phyloP scores from a whole-genome alignment of 2,113 vertebrate genomes.

The Hirundichthys speculiger region DNA sequence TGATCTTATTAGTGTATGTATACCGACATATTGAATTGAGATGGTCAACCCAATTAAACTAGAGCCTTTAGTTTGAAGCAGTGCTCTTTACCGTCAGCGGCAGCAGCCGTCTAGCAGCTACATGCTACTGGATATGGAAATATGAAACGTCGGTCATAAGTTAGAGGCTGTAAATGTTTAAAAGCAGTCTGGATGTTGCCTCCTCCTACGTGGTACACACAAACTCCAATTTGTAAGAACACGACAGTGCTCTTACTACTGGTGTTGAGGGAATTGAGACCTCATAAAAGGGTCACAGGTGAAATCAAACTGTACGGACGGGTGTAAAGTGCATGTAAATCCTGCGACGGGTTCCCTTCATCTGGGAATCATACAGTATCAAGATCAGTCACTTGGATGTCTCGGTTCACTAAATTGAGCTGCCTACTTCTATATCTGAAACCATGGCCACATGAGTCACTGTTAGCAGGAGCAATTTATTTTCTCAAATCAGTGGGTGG shows the following conservation, averaged over 20 bases:
- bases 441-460: conserved; percentile 33
- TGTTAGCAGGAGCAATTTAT: conserved; percentile 34
- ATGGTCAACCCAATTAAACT: too few relatives aligned
- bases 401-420: conserved; percentile 26
- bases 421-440: conserved; percentile 38
- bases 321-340: conserved; percentile 4
- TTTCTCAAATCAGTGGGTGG: conserved; percentile 48
- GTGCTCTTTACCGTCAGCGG: too few relatives aligned
- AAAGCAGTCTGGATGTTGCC: too few relatives aligned
- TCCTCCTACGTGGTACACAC: too few relatives aligned
- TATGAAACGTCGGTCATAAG: too few relatives aligned
- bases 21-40: too few relatives aligned
- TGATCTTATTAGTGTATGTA: too few relatives aligned
- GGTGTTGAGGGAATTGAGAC: neutral
- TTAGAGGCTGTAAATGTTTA: too few relatives aligned
- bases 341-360: neutral
- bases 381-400: conserved; percentile 4
- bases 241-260: neutral
- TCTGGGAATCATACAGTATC: conserved; percentile 15
- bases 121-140: too few relatives aligned
- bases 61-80: too few relatives aligned
- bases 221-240: neutral
- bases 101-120: too few relatives aligned
- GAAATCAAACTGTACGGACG: neutral
- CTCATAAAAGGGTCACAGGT: conserved; percentile 2